A percentile compares a stretch with the other conserved stretches of the same genome.
Evolutionary conservation across 2,113 vertebrate species (phyloP).

Genomic region (Leucosticte australis): DNA sequence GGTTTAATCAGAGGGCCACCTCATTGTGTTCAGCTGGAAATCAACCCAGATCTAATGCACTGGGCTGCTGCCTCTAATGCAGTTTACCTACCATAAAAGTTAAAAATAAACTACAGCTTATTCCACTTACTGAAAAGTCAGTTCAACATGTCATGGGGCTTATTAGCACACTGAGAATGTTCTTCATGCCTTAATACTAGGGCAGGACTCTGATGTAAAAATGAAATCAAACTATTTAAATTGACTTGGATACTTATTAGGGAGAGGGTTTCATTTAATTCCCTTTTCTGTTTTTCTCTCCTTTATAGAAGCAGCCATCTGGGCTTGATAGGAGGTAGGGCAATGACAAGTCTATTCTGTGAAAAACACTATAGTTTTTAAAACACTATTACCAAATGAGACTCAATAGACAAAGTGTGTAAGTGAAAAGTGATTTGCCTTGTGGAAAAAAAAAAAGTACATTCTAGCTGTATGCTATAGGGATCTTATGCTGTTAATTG

Average conservation of each 20-base stretch:
- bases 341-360: slow-evolving; percentile 42
- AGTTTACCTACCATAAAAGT: slow-evolving; percentile 2
- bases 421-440: slow-evolving; percentile 50
- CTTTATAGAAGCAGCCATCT: slow-evolving; percentile 42
- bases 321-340: slow-evolving; percentile 49
- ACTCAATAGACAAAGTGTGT: slow-evolving; percentile 30
- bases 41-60: neutral
- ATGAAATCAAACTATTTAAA: slow-evolving; percentile 61
- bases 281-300: slow-evolving; percentile 38
- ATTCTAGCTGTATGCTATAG: neutral
- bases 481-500: slow-evolving; percentile 28
- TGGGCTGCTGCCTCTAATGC: neutral
- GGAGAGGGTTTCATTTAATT: slow-evolving; percentile 37
- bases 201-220: slow-evolving; percentile 57
- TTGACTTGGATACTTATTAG: slow-evolving; percentile 64
- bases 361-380: slow-evolving; percentile 58
- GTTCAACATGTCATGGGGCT: slow-evolving; percentile 41
- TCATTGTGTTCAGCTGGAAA: neutral
- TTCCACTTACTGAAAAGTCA: neutral
- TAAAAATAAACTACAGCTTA: slow-evolving; percentile 45
- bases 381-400: slow-evolving; percentile 48
- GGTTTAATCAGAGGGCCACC: neutral
- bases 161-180: slow-evolving; percentile 50
- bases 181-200: slow-evolving; percentile 55
- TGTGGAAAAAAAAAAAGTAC: neutral